phyloP scores from a whole-genome alignment of 1,140 invertebrate genomes.

The Apis laboriosa region DNA sequence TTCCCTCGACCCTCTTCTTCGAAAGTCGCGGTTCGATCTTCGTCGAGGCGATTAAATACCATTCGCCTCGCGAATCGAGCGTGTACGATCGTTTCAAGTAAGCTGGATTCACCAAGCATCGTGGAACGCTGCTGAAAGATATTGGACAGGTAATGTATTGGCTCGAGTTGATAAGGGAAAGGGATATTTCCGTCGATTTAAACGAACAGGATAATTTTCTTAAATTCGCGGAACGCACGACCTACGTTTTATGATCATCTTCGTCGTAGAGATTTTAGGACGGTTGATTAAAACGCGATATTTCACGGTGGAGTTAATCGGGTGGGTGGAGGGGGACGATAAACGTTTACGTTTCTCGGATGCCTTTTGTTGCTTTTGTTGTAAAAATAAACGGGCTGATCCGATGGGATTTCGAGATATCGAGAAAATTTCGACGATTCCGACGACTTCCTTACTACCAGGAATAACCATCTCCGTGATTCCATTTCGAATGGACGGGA shows the following conservation, averaged over 20 bases:
- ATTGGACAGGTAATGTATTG: background rate
- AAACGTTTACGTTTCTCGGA: slow-evolving; percentile 51
- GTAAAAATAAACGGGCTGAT: background rate
- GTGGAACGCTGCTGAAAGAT: background rate
- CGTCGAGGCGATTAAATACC: background rate
- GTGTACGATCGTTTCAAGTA: background rate
- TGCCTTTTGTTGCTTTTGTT: background rate
- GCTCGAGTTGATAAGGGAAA: background rate
- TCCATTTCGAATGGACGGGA: background rate
- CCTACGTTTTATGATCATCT: slow-evolving; percentile 45
- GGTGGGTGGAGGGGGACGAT: slow-evolving; percentile 6
- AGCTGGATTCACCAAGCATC: background rate
- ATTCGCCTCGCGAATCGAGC: background rate
- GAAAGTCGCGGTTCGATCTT: background rate
- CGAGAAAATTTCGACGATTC: background rate
- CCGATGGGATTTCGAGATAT: background rate
- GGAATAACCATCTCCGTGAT: background rate
- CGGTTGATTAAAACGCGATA: slow-evolving; percentile 57
- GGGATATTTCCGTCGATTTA: background rate
- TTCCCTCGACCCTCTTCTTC: background rate
- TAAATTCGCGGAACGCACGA: slow-evolving; percentile 54
- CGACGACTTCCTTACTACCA: background rate
- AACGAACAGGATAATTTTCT: slow-evolving; percentile 45
- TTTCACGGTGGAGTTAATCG: slow-evolving; percentile 1
- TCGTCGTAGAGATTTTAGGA: slow-evolving; percentile 37